Base-by-base conservation (phyloP, 2,113 vertebrate species). In the Cynoglossus semilaevis region DNA sequence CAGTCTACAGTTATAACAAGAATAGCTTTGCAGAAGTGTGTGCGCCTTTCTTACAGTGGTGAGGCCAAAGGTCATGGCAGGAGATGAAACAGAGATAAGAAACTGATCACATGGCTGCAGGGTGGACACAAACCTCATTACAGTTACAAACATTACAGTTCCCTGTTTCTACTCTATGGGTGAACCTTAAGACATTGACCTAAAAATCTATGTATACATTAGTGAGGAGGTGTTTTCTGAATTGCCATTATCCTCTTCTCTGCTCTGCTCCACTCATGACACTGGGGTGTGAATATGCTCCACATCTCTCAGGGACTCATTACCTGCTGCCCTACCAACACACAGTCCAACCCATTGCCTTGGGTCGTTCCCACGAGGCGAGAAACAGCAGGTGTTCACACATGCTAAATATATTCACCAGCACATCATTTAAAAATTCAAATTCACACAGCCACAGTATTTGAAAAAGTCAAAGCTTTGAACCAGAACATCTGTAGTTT, bases 261-360 rank as follows among this genome's bases (percentile, higher is more conserved):
- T 12, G 48, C 58, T 74, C 43, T 54, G n/a, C 64, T 73, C 54
- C 54, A 56, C 57, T 76, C 52, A 35, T 49, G 64, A 44, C 72
- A 68, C 53, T 13, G 51, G 65, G 65, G 60, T 70, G 40, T 34
- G 52, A 60, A 45, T 52, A 54, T 63, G 64, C 48, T 14, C 51
- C 16, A 56, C 51, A 18, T 58, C 77, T 74, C 84, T 58, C 41
- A 46, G 82, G 84, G 81, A 77, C 88, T 87, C 79, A 85, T 89
- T 88, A 88, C 72, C 70, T 37, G 62, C 15, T 0, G 10, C 70
- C 71, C 72, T 57, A 57, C 57, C 60, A 70, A 82, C 58, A 70
- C 57, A 63, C 35, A 37, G 22, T 34, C 48, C 62, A 69, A 17
- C 49, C 34, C 0, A 76, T 85, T 83, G 73, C 77, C 63, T 82